phyloP scores from a whole-genome alignment of 2,888 invertebrate species.

The Pristionchus mayeri region DNA sequence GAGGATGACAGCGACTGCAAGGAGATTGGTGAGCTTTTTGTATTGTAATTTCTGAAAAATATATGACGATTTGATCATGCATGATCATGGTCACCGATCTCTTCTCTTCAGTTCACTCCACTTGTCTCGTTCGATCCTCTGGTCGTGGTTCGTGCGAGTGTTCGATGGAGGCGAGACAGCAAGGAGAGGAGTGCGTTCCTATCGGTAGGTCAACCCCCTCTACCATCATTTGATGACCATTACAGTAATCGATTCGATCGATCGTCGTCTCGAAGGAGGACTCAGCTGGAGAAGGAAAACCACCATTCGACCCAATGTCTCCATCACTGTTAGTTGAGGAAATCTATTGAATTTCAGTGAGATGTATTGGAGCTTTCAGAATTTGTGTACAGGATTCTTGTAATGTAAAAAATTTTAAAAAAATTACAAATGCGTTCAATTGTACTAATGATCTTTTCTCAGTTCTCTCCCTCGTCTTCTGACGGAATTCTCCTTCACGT shows the following conservation, averaged over 20 bases:
- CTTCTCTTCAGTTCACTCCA: background rate
- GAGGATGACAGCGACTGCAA: conserved; percentile 23
- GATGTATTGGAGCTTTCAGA: background rate
- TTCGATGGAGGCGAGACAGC: conserved; percentile 4
- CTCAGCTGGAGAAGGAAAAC: conserved; percentile 13
- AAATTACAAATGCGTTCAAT: background rate
- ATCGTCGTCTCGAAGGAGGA: conserved; percentile 10
- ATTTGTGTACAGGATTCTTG: background rate
- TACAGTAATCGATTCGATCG: conserved; percentile 21
- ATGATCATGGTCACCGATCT: no score
- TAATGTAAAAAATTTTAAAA: background rate
- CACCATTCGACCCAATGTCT: conserved; percentile 31
- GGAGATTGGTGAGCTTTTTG: conserved; percentile 3
- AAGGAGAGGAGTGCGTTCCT: conserved; percentile 25
- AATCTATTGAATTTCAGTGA: background rate
- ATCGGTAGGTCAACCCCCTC: background rate
- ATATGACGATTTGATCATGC: background rate
- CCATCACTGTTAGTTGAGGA: background rate
- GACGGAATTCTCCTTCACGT: conserved; percentile 8
- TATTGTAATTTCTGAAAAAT: background rate
- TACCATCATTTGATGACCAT: background rate
- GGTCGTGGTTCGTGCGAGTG: conserved; percentile 33
- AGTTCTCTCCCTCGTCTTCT: conserved; percentile 19
- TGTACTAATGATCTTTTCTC: background rate
- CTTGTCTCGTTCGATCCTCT: conserved; percentile 19